Percentiles rank a stretch among this genome's conserved stretches.
These are phyloP conservation scores for Rhopalosiphum padi DNA, from an alignment of 1,140 invertebrate species.

Conservation along the genomic window DNA sequence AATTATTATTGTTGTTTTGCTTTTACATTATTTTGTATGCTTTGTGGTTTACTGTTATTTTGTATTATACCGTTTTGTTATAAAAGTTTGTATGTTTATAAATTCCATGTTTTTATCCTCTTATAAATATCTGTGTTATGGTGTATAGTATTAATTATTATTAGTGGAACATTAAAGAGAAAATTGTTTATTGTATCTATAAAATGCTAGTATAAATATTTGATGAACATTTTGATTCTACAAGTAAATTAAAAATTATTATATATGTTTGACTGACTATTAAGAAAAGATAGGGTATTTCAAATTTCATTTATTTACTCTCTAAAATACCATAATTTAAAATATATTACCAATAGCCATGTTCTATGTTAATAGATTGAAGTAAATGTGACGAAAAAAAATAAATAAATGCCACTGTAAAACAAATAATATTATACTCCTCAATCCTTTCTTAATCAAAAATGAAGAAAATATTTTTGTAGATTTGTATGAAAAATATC, in stretches of 20 bases:
- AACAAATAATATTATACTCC: not conserved
- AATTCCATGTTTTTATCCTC: not conserved
- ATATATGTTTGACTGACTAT: not conserved
- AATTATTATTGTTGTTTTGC: not conserved
- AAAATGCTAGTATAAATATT: not conserved
- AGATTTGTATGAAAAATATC: not conserved
- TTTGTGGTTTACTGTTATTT: not conserved
- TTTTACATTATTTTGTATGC: not conserved
- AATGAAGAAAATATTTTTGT: no score
- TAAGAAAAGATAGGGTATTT: not conserved
- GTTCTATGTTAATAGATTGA: not conserved
- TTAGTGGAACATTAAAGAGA: not conserved
- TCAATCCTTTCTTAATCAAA: no score
- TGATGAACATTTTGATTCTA: not conserved
- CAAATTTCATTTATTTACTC: not conserved
- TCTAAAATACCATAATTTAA: not conserved
- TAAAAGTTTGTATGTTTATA: not conserved
- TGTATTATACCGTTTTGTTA: not conserved
- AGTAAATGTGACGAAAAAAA: not conserved
- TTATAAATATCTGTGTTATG: not conserved
- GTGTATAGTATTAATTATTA: not conserved
- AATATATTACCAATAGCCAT: not conserved
- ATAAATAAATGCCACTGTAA: not conserved
- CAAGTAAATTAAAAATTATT: not conserved
- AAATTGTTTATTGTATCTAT: not conserved